Evolutionary conservation across 2,113 vertebrate species (phyloP), one percentile per base, ranked within the genome.

Genomic region (Thunnus maccoyii): DNA sequence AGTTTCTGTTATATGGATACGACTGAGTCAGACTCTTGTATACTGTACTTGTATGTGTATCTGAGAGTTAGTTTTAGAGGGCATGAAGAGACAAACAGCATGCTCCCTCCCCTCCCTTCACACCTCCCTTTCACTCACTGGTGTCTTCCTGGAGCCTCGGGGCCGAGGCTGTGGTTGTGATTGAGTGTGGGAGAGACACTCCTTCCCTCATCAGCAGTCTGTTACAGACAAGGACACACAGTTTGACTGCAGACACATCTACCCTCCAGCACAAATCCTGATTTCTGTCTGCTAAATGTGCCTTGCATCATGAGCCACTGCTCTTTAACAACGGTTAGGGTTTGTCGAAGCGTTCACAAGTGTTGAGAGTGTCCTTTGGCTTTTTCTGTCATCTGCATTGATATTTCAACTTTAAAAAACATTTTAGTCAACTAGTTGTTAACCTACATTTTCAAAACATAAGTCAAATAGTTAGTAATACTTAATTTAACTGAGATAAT

Each of bases 171-270:
- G 78, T 75, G 85, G 60, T 56, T 61, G 78, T 89, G 88, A 93
- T 93, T 75, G 87, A 93, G 84, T 87, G 89, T 87, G 72, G 76
- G 76, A 91, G 82, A 87, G 87, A 88, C 79, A 73, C 81, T 86
- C 86, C 81, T 78, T 80, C 79, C 76, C 83, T 90, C 86, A 92
- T 94, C 89, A 92, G 90, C 85, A 90, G 92, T 92, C 87, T 85
- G 83, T 88, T 88, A 83, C 78, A 78, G 87, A 89, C 86, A 91
- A 92, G 91, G 88, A 92, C 89, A 86, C 85, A 55, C 90, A 87
- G 82, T 87, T 83, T 90, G 86, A 91, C 89, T 92, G 87, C 84
- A 89, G 89, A 93, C 88, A 91, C 76, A 25, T 80, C 78, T 81
- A 60, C 69, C 89, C 90, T 75, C 52, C 86, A 81, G 91, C 89